A percentile compares a stretch with the other conserved stretches of the same genome.
Conservation (phyloP, 2,113 vertebrate species). For the Archocentrus centrarchus region DNA sequence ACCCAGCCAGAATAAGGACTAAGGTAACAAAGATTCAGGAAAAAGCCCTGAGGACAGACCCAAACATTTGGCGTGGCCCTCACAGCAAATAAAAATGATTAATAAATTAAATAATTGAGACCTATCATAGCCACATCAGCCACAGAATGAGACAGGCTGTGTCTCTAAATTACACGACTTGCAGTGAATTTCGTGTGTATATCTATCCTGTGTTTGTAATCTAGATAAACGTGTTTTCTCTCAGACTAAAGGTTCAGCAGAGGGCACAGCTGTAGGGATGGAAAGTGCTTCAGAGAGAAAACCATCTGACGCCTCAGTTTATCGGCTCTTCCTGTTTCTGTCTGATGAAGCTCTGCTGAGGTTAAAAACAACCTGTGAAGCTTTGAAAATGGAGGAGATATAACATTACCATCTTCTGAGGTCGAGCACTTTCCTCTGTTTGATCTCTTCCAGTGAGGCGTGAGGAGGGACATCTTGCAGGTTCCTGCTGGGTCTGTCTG, state of each 20-base stretch:
- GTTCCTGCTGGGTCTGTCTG: slow-evolving; percentile 87
- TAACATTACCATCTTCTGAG: slow-evolving; percentile 91
- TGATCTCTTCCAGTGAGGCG: slow-evolving; percentile 89
- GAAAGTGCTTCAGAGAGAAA: no score
- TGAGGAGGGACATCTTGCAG: slow-evolving; percentile 84
- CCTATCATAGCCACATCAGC: neutral
- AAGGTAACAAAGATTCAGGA: neutral
- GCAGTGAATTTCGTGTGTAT: no score
- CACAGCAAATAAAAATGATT: neutral
- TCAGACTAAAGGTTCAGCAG: no score
- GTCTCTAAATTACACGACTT: neutral
- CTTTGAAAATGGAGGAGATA: neutral
- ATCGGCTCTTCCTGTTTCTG: no score
- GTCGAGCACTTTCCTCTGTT: slow-evolving; percentile 96
- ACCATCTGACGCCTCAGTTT: no score
- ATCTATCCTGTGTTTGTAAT: no score
- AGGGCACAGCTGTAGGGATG: no score
- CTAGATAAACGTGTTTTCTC: no score
- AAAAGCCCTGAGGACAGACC: neutral
- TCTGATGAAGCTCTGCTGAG: no score
- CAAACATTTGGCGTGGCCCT: neutral
- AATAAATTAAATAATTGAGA: neutral
- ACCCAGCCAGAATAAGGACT: neutral
- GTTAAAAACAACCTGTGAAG: no score
- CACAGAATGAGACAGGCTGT: neutral